A percentile compares a stretch with the other conserved stretches of the same genome.
These are phyloP conservation scores for Liodrosophila aerea DNA, from an alignment of 2,888 invertebrate species.

Conservation along the genomic window DNA sequence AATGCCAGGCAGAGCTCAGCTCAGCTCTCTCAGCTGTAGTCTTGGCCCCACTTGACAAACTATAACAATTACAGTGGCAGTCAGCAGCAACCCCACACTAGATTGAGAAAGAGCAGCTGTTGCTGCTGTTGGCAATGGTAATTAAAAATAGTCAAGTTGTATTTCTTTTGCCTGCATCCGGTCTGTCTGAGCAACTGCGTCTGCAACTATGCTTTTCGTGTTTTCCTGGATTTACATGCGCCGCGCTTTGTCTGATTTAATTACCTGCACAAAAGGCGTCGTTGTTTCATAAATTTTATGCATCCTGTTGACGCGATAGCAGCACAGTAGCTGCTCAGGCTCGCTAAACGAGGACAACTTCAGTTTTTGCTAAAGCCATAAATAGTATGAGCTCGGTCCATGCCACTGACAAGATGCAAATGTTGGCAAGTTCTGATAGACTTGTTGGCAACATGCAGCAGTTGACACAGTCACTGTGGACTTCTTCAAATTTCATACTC, in stretches of 20 bases:
- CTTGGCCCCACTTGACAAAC: slow-evolving; percentile 57
- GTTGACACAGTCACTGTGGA: too few relatives aligned
- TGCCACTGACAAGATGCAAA: slow-evolving; percentile 59
- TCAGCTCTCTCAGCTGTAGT: slow-evolving; percentile 11
- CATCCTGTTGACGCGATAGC: slow-evolving; percentile 60
- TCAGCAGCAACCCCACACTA: slow-evolving; percentile 40
- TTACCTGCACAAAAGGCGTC: slow-evolving; percentile 74
- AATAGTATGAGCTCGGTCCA: slow-evolving; percentile 23
- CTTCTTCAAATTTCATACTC: too few relatives aligned
- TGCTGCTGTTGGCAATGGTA: slow-evolving; percentile 57
- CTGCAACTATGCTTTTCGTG: slow-evolving; percentile 37
- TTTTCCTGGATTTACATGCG: slow-evolving; percentile 65
- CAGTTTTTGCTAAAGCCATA: slow-evolving; percentile 22
- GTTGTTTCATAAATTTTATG: slow-evolving; percentile 76
- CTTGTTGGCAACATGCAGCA: slow-evolving; percentile 60
- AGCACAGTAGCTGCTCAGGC: slow-evolving; percentile 21
- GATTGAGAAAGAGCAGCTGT: slow-evolving; percentile 14
- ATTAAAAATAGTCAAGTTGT: slow-evolving; percentile 77
- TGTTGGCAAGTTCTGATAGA: slow-evolving; percentile 69
- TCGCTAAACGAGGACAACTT: neutral
- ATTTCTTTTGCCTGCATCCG: slow-evolving; percentile 67
- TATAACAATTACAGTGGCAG: slow-evolving; percentile 67
- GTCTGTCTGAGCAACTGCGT: slow-evolving; percentile 23
- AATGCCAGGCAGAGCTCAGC: slow-evolving; percentile 15
- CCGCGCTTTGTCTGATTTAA: slow-evolving; percentile 73